Evolutionary conservation across 35 echinoderm and acorn worm species (phyloP).

Genomic region (Lytechinus variegatus): DNA sequence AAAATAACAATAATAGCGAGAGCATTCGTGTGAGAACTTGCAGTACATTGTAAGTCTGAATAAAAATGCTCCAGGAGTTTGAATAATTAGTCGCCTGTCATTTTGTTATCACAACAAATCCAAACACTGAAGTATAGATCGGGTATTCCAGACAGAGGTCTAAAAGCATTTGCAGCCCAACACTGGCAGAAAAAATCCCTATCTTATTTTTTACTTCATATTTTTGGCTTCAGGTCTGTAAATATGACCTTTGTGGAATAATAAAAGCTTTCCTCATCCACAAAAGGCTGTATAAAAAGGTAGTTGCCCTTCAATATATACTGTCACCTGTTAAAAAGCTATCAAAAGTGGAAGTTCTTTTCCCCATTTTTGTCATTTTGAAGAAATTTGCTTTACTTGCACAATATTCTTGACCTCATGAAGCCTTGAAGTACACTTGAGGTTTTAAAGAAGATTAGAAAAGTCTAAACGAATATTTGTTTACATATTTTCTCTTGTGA

Average conservation of each 20-base stretch:
- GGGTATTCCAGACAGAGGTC: neutral
- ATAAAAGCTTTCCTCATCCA: neutral
- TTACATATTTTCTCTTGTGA: neutral
- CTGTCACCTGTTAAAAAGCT: neutral
- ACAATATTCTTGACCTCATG: neutral
- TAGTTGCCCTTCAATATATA: neutral
- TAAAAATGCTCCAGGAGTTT: neutral
- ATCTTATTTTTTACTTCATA: neutral
- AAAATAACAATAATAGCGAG: no score
- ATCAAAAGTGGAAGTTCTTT: neutral
- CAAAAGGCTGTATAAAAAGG: neutral
- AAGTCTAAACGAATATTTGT: neutral
- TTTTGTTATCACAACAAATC: neutral
- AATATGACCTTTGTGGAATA: neutral
- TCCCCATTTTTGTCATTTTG: neutral
- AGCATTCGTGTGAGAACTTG: no score
- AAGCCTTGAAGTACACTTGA: neutral
- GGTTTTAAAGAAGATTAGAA: neutral
- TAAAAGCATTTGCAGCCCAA: neutral
- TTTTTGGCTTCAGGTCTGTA: neutral
- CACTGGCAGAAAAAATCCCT: neutral
- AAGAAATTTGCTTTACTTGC: neutral
- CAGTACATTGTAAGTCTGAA: neutral
- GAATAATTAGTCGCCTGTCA: neutral
- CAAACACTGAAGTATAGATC: neutral